Evolutionary conservation across 2,113 vertebrate genomes (phyloP), one percentile per base, ranked within the genome.

Genomic region (Elephantulus edwardii): DNA sequence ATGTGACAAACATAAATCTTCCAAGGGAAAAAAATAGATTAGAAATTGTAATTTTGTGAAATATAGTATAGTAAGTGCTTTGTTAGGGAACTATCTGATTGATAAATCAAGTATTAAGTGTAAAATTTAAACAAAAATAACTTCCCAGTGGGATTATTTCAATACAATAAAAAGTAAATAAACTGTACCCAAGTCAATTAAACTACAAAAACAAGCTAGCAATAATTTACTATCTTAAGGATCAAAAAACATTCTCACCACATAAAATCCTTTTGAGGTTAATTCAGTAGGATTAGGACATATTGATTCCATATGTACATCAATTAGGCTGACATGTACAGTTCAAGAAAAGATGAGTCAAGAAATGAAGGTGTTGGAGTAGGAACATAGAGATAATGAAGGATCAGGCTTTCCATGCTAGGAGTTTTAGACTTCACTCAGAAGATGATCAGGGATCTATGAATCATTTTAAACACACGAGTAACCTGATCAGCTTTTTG

Each of bases 21-120:
- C 64, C 8, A 19, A 54, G 1, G 14, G 10, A 78, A 82, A 64
- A 89, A 84, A 88, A 86, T 26, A 89, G 62, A 60, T 72, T 81
- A 48, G 54, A 66, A 86, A 66, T n/a, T 33, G 78, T 85, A 58
- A 42, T 92, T 71, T 89, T 77, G 50, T 72, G 26, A 83, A 82
- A 33, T 44, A 76, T 42, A 38, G 7, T 38, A 1, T 78, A 28
- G 80, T 62, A 68, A 90, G 54, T 78, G 42, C 35, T 83, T 33
- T 68, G 26, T 89, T 24, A 84, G 5, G 54, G 74, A 50, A 52
- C 79, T 79, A 16, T 2, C 68, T 48, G 33, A 71, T 92, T 79
- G 84, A 80, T 56, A 81, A 86, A 80, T 87, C 68, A 95, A 90
- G 68, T 88, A 85, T 70, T 62, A 86, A 71, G 24, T 56, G 84